Base-by-base conservation (phyloP, 2,888 invertebrate genomes). In the Fabriciana adippe region DNA sequence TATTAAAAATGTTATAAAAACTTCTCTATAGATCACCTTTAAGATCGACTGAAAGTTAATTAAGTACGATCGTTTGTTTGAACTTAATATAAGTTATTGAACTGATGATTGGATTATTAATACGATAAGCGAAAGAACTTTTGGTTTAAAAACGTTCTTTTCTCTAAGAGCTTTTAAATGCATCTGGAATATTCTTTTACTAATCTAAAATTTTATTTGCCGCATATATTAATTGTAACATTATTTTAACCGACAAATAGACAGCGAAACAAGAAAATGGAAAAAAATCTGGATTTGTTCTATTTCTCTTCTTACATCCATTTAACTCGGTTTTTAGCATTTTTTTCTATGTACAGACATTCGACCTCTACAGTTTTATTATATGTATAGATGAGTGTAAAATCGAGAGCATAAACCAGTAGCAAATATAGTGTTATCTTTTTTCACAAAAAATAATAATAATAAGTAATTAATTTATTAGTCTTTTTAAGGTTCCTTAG, bases 21-120 rank as follows among this genome's bases (percentile, higher is more conserved):
- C 72, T 72, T 68, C 73, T 68, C 69, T 64, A 73, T 63, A 65
- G 69, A 66, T 69, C 71, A 72, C 71, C 72, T 64, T 68, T 69
- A 70, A 68, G 67, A 70, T 69, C 67, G 69, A 68, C 50, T 60
- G 69, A 56, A 70, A 76, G 74, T 77, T 77, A 78, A 79, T 78
- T 78, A 76, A 73, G 73, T 63, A 61, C 61, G 67, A 70, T 57
- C 69, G 70, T 72, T 71, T 70, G 75, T 75, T 74, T 74, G 71
- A 75, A 72, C 77, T 76, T 68, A n/a, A n/a, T n/a, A 16, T 18
- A 68, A 68, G 55, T 68, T 64, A 60, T 68, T 50, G 57, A 68
- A 68, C 55, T 64, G 50, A 51, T 68, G 64, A 60, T 68, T 51
- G 64, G 64, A 68, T 68, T 68, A 68, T 63, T 64, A 57, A 68